Evolutionary conservation across 2,888 invertebrate species (phyloP).

Genomic region (Microctonus hyperodae): DNA sequence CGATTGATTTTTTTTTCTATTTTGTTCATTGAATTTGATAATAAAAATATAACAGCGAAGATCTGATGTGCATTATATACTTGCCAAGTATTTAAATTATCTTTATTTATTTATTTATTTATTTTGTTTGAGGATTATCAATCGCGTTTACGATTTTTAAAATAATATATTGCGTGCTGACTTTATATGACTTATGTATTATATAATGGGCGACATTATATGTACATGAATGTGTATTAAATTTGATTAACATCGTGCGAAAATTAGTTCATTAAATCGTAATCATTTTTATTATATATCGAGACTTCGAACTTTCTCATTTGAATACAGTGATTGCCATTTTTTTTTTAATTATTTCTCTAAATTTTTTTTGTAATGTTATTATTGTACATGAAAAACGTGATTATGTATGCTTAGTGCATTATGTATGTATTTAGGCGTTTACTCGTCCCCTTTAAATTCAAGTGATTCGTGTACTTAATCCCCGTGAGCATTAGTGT

Average conservation of each 20-base stretch:
- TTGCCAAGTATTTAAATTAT: too few relatives aligned
- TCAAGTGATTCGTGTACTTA: slow-evolving; percentile 40
- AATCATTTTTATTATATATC: background rate
- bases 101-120: too few relatives aligned
- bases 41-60: too few relatives aligned
- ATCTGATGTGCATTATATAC: too few relatives aligned
- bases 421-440: background rate
- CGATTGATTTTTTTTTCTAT: slow-evolving; percentile 1
- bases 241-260: background rate
- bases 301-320: background rate
- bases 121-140: too few relatives aligned
- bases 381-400: background rate
- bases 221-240: background rate
- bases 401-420: background rate
- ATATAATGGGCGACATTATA: background rate
- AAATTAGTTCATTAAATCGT: background rate
- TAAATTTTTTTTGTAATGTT: background rate
- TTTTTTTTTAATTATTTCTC: background rate
- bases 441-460: background rate
- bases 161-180: background rate
- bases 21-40: background rate
- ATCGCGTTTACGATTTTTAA: background rate
- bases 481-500: slow-evolving; percentile 33
- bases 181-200: background rate
- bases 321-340: background rate